Evolutionary conservation across 2,797 vertebrate genomes (phyloP).

Genomic region (Eremophila alpestris): DNA sequence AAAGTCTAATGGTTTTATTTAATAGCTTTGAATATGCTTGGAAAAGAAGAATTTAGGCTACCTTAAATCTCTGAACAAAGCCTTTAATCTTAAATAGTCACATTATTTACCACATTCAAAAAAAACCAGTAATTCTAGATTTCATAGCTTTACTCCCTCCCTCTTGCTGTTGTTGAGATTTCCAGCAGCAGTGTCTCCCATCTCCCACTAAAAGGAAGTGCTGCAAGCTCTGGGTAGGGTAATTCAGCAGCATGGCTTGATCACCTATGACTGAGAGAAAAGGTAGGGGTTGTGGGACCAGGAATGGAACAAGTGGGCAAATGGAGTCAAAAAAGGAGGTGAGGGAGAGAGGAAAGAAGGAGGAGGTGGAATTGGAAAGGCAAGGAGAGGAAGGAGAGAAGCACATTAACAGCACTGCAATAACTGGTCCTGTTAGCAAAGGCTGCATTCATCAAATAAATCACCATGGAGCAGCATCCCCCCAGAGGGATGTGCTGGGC

Average conservation of each 20-base stretch:
- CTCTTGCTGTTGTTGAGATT: constrained; percentile 67
- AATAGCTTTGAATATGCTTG: neutral
- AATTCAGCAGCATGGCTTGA: constrained; percentile 62
- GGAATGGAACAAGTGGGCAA: constrained; percentile 27
- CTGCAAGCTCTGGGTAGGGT: constrained; percentile 62
- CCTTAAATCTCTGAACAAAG: constrained; percentile 3
- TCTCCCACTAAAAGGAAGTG: constrained; percentile 70
- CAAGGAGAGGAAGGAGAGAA: constrained; percentile 57
- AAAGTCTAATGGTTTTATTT: neutral
- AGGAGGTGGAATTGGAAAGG: neutral
- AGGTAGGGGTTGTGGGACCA: constrained; percentile 48
- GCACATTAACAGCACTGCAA: constrained; percentile 53
- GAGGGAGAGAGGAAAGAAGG: neutral
- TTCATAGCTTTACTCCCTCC: constrained; percentile 63
- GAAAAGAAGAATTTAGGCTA: neutral
- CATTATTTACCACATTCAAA: neutral
- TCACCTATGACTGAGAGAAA: constrained; percentile 67
- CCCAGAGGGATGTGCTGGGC: neutral
- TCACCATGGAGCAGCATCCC: neutral
- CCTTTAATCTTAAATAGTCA: neutral
- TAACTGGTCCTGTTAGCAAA: constrained; percentile 20
- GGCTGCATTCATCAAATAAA: neutral
- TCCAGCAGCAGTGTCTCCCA: constrained; percentile 69
- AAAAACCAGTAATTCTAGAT: constrained; percentile 29
- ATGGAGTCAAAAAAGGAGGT: constrained; percentile 4